Evolutionary conservation across 2,888 invertebrate species (phyloP), one percentile per base, ranked within the genome.

Genomic region (Archips crataeganus): DNA sequence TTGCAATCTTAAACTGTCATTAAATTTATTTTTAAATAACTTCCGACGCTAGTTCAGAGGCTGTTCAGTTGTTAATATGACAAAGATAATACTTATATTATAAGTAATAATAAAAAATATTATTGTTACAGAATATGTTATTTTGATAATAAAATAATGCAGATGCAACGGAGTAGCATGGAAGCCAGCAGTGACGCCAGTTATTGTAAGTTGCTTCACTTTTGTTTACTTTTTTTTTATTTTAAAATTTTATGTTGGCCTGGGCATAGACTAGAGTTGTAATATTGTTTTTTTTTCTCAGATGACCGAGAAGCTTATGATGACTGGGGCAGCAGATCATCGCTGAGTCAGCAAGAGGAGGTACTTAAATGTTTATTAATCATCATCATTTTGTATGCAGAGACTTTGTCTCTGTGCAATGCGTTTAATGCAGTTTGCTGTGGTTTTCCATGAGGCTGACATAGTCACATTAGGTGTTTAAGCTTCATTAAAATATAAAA

Each of bases 261-360:
- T 39, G 6, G 39, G 23, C 9, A 9, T 42, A 42, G 10, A 45
- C 11, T 45, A 11, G 39, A 6, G 11, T 13, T 11, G 57, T 57
- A 3, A 57, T 57, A n/a, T 5, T 36, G 2, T 4, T 13, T n/a
- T 68, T 57, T 15, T 45, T 71, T 47, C 59, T 0, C 83, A 94
- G 94, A 86, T 81, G 94, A 92, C 32, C 78, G 89, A 13, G 93
- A 94, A 10, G 82, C 90, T 0, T 91, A 90, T 88, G 93, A 93
- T 0, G 93, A 93, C 4, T 93, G 93, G 92, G 93, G 87, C 2
- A 93, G 91, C 71, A 85, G 84, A 9, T 91, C 93, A 0, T 90
- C 94, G 0, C 85, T 92, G 66, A 90, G 91, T 51, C 92, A 89
- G 36, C 85, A 90, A 0, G 93, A 93, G 32, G 93, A 94, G 89